A percentile compares a stretch with the other conserved stretches of the same genome.
Evolutionary conservation across 2,113 vertebrate species (phyloP).

Genomic region (Salvelinus sp.): DNA sequence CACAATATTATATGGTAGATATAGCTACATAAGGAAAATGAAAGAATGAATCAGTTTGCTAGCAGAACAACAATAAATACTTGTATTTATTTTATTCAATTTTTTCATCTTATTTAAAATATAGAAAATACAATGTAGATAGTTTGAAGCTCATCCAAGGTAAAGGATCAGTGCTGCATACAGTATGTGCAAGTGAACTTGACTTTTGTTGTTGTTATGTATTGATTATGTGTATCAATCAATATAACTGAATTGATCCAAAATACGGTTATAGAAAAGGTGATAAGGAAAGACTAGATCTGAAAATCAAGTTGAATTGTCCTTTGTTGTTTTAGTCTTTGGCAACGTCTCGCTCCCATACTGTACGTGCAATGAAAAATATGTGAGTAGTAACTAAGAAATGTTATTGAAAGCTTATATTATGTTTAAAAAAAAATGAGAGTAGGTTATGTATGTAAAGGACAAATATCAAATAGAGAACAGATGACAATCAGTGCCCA

Average conservation of each 20-base stretch:
- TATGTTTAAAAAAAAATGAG: slow-evolving; percentile 46
- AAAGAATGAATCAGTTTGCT: slow-evolving; percentile 30
- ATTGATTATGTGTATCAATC: slow-evolving; percentile 2
- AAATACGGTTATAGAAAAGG: background rate
- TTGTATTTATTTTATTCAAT: slow-evolving; percentile 39
- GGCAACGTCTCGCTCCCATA: background rate
- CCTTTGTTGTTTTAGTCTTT: background rate
- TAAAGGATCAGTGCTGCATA: background rate
- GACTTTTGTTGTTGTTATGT: background rate
- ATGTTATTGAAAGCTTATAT: slow-evolving; percentile 57
- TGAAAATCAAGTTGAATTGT: background rate
- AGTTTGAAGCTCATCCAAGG: background rate
- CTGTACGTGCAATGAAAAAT: slow-evolving; percentile 41
- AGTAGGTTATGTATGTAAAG: slow-evolving; percentile 58
- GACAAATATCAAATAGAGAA: slow-evolving; percentile 42
- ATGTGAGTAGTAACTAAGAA: slow-evolving; percentile 44
- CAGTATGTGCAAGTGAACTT: background rate
- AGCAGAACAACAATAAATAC: slow-evolving; percentile 18
- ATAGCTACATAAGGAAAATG: slow-evolving; percentile 41
- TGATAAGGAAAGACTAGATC: background rate
- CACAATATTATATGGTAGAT: background rate
- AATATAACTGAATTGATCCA: background rate
- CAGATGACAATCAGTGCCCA: slow-evolving; percentile 73
- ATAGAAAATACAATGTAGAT: background rate
- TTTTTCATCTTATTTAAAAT: slow-evolving; percentile 48